phyloP scores from a whole-genome alignment of 2,888 invertebrate genomes.

The Drosophila niveifrons region DNA sequence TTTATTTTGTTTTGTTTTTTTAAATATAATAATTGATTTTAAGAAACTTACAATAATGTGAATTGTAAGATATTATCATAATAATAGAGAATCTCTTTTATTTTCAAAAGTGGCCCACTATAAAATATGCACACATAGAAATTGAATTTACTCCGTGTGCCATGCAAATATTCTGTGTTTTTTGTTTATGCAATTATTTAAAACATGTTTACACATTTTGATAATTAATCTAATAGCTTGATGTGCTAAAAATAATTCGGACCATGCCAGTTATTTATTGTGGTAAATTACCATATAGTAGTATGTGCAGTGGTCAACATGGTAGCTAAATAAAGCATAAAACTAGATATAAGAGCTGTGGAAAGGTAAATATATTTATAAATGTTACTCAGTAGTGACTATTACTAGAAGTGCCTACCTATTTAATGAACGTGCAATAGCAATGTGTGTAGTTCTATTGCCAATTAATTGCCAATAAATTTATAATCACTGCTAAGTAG shows the following conservation, averaged over 20 bases:
- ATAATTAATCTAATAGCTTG: neutral
- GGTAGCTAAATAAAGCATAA: neutral
- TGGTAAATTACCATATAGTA: neutral
- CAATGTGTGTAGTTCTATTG: slow-evolving; percentile 1
- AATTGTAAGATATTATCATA: too few species aligned
- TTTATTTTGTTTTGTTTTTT: too few species aligned
- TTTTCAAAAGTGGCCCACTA: too few species aligned
- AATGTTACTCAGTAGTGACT: neutral
- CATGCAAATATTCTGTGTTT: neutral
- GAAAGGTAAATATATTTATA: neutral
- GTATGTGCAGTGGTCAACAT: neutral
- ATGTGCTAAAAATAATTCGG: neutral
- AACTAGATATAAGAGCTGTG: neutral
- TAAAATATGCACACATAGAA: neutral
- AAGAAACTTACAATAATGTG: too few species aligned
- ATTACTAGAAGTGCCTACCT: neutral
- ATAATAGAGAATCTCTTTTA: too few species aligned
- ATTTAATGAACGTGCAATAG: neutral
- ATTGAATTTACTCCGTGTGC: neutral
- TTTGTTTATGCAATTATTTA: neutral
- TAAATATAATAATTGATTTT: too few species aligned
- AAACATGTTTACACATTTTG: neutral
- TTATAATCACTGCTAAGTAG: slow-evolving; percentile 16
- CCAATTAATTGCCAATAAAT: slow-evolving; percentile 23
- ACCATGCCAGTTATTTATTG: neutral